Evolutionary conservation across 2,113 vertebrate genomes (phyloP).

Genomic region (Pteropus alecto): DNA sequence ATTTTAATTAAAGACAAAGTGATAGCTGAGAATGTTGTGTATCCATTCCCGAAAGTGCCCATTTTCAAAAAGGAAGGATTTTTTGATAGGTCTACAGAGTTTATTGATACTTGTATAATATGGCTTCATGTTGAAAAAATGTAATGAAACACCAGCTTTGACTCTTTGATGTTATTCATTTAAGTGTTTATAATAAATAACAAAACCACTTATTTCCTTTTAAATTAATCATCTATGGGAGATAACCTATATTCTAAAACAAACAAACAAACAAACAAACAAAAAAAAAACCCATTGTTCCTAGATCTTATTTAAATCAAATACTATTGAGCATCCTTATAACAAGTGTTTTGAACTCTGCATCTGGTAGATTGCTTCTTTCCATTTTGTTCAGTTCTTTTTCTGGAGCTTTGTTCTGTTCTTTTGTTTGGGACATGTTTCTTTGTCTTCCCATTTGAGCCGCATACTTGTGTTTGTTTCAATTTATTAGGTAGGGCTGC

Average conservation of each 20-base stretch:
- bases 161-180: neutral
- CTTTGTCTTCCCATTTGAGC: too few relatives aligned
- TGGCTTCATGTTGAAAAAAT: neutral
- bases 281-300: neutral
- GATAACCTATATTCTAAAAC: neutral
- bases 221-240: neutral
- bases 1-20: neutral
- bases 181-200: neutral
- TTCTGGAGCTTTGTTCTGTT: too few relatives aligned
- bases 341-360: too few relatives aligned
- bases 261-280: neutral
- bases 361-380: too few relatives aligned
- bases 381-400: too few relatives aligned
- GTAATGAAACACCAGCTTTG: neutral
- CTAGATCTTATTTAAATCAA: neutral
- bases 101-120: neutral
- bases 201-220: neutral
- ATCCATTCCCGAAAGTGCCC: neutral
- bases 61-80: neutral
- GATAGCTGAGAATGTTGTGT: neutral
- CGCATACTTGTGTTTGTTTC: too few relatives aligned
- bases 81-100: neutral
- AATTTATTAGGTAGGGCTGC: too few relatives aligned
- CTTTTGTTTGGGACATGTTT: too few relatives aligned
- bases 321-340: too few relatives aligned